Evolutionary conservation across 2,113 vertebrate genomes (phyloP).

Genomic region (Cyanoramphus novaezelandiae): DNA sequence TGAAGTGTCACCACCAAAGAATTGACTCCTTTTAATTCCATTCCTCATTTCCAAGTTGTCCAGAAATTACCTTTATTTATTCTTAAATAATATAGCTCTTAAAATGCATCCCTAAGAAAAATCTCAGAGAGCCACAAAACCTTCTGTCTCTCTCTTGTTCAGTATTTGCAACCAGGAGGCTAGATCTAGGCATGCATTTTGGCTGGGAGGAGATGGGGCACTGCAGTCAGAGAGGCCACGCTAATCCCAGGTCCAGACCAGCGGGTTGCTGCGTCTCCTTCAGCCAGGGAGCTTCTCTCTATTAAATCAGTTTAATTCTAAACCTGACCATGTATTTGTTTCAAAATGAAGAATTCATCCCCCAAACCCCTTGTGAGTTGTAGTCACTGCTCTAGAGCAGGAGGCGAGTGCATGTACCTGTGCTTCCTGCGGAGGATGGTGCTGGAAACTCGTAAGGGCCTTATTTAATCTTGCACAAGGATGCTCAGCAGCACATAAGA

Average conservation of each 20-base stretch:
- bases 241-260: accelerated
- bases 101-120: neutral
- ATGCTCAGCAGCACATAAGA: neutral
- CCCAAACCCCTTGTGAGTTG: neutral
- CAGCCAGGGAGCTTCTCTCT: neutral
- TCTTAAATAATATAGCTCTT: neutral
- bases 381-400: neutral
- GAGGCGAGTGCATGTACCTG: neutral
- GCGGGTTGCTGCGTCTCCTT: neutral
- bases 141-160: neutral
- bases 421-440: neutral
- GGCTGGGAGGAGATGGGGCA: neutral
- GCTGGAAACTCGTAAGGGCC: neutral
- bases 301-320: neutral
- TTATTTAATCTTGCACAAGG: neutral
- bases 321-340: neutral
- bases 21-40: neutral
- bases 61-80: neutral
- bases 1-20: neutral
- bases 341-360: neutral
- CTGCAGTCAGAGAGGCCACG: accelerated
- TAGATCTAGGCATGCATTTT: accelerated
- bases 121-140: neutral
- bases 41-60: slow-evolving; percentile 25
- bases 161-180: neutral